These are phyloP conservation scores for Eupeodes luniger DNA, from an alignment of 2,888 invertebrate species.

Conservation along the genomic window DNA sequence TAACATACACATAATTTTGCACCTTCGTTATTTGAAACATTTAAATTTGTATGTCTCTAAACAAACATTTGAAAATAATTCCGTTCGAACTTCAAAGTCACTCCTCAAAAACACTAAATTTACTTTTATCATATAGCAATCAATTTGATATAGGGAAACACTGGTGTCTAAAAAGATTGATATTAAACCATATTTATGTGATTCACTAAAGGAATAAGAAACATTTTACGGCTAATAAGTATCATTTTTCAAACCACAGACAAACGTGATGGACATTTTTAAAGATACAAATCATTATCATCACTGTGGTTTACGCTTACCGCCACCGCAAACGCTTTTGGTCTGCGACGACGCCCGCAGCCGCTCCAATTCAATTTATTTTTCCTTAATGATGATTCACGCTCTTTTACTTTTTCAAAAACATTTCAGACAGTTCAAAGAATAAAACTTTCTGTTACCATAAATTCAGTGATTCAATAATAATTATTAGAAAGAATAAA, in stretches of 20 bases:
- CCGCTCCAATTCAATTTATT: constrained; percentile 9
- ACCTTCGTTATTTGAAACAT: too few species aligned
- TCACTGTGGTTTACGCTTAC: background rate
- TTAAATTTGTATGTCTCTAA: too few species aligned
- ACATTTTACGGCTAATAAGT: constrained; percentile 36
- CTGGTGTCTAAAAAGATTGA: constrained; percentile 17
- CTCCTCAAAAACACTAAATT: background rate
- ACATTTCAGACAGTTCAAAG: constrained; percentile 19
- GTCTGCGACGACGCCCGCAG: too few species aligned
- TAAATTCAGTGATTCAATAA: constrained; percentile 43
- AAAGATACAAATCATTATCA: background rate
- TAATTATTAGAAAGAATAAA: constrained; percentile 51
- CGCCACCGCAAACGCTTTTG: too few species aligned
- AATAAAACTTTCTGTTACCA: constrained; percentile 5
- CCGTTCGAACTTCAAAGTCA: too few species aligned
- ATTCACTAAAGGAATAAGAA: constrained; percentile 41
- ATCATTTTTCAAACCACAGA: constrained; percentile 56
- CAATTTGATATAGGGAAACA: background rate
- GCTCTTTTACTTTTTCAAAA: constrained; percentile 27
- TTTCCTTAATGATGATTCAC: constrained; percentile 34
- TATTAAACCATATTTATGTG: constrained; percentile 43
- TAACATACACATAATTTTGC: too few species aligned
- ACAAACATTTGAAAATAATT: too few species aligned
- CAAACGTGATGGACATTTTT: constrained; percentile 54
- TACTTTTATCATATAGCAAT: background rate